Evolutionary conservation across 2,113 vertebrate genomes (phyloP).

Genomic region (Struthidea cinerea): DNA sequence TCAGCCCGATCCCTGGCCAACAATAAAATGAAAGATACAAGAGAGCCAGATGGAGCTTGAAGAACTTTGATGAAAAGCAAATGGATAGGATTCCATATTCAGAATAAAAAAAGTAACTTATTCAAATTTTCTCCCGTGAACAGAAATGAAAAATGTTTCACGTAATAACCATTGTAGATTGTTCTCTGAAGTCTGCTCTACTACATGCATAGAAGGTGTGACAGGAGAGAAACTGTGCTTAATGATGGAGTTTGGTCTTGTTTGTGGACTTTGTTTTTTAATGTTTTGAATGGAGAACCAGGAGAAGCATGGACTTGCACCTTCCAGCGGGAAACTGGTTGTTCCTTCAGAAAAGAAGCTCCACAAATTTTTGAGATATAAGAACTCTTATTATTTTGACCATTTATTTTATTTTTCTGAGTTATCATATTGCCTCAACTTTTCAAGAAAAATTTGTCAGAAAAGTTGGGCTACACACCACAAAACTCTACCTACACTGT

Average conservation of each 20-base stretch:
- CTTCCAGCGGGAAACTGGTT: background rate
- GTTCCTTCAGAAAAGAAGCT: background rate
- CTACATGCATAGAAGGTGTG: background rate
- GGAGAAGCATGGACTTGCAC: background rate
- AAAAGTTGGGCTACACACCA: background rate
- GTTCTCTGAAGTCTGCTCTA: background rate
- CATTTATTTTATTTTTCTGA: background rate
- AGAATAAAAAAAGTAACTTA: background rate
- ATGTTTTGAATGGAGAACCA: background rate
- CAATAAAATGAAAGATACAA: background rate
- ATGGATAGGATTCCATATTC: background rate
- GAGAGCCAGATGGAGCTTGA: background rate
- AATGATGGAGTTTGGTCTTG: background rate
- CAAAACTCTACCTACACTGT: background rate
- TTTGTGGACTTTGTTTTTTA: background rate
- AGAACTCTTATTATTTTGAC: background rate
- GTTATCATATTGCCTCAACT: background rate
- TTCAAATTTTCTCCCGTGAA: background rate
- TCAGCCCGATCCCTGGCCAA: accelerated
- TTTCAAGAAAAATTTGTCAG: background rate
- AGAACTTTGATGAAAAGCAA: background rate
- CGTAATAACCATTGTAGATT: background rate
- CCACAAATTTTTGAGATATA: background rate
- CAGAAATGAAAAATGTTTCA: background rate
- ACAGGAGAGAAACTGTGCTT: background rate